Base-by-base conservation (phyloP, 2,888 invertebrate genomes). In the Drosophila planitibia region DNA sequence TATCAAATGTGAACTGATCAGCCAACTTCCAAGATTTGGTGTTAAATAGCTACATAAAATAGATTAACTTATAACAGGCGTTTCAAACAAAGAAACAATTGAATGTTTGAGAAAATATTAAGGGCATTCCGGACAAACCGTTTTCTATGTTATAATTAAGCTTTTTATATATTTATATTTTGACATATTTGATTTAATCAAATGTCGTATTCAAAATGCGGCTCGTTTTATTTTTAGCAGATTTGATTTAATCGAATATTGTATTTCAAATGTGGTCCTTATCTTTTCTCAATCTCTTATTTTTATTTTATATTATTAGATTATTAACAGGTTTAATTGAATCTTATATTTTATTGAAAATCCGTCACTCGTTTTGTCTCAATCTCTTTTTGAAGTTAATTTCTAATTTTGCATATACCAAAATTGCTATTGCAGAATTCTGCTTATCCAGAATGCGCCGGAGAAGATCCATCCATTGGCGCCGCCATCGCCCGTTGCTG, bases 381-480 rank as follows among this genome's bases (percentile, higher is more conserved):
- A 33, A 53, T 53, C 14, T 22, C 22, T 37, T 49, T 30, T 3
- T 41, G 6, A 44, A 33, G 9, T 12, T 2, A 14, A 1, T 7
- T 19, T 22, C 9, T 44, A 59, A 59, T 33, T 0, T 33, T 33
- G 44, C 35, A 41, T 25, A 9, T 16, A 9, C 22, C 7, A 16
- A 28, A 41, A 9, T 44, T 52, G 7, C 4, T 5, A 33, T 60
- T 60, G 25, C 93, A 97, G 98, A 92, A 98, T 98, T 91, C 96
- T 99, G 81, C 95, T 97, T 83, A 98, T 99, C 85, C 98, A 98
- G 94, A 98, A 98, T 94, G 97, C 97, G 57, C 97, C 97, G 6
- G 97, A 97, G 93, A 97, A 97, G 94, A 91, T 95, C 7, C 95
- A 95, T 64, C 95, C 96, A 64, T 92, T 94, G 76, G 94, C 95